phyloP scores from a whole-genome alignment of 2,888 invertebrate species.

The Ornithoptera priamus region DNA sequence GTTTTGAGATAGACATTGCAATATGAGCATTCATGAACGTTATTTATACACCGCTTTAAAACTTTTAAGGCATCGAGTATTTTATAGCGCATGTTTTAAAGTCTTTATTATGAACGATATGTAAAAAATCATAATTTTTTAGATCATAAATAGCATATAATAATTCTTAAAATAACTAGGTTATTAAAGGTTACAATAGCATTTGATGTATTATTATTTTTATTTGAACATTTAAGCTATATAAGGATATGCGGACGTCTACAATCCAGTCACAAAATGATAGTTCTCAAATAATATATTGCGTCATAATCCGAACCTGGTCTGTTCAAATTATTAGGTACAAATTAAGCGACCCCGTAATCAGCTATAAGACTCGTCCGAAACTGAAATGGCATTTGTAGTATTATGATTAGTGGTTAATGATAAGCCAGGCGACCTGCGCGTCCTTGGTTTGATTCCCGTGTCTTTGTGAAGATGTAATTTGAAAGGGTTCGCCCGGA shows the following conservation, averaged over 20 bases:
- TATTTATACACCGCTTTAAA: constrained; percentile 75
- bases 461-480: constrained; percentile 76
- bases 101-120: constrained; percentile 41
- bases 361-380: constrained; percentile 67
- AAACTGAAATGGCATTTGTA: constrained; percentile 75
- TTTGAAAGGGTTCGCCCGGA: constrained; percentile 73
- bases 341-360: constrained; percentile 52
- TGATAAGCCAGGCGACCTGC: constrained; percentile 73
- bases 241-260: constrained; percentile 9
- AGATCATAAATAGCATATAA: neutral
- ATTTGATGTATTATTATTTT: neutral
- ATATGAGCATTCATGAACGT: constrained; percentile 72
- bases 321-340: constrained; percentile 60
- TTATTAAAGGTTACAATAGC: neutral
- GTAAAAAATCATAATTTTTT: neutral
- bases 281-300: constrained; percentile 35
- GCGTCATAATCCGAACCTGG: constrained; percentile 55
- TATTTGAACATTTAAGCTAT: constrained; percentile 20
- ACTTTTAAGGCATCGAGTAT: constrained; percentile 68
- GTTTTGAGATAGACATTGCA: constrained; percentile 46
- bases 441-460: constrained; percentile 76
- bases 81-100: constrained; percentile 52
- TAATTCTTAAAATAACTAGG: neutral
- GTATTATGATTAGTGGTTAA: constrained; percentile 74
- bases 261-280: constrained; percentile 14